Evolutionary conservation across 2,797 vertebrate genomes (phyloP).

Genomic region (Hemitrygon akajei): DNA sequence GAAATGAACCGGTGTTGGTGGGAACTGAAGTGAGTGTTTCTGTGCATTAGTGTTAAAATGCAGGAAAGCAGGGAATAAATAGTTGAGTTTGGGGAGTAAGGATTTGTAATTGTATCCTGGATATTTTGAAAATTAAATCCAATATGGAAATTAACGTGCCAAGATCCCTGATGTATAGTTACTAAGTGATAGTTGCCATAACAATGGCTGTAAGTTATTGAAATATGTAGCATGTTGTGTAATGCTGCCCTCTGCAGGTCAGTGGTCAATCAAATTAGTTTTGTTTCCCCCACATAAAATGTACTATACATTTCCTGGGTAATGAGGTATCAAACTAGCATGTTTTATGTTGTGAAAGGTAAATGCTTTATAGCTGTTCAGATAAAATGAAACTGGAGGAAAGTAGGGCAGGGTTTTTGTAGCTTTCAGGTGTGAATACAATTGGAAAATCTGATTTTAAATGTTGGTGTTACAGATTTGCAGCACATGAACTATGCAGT

Average conservation of each 20-base stretch:
- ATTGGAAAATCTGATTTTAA: no score
- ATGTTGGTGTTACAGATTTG: background rate
- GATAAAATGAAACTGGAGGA: background rate
- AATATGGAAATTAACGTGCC: background rate
- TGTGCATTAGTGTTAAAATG: background rate
- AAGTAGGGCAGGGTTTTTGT: background rate
- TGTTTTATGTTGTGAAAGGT: background rate
- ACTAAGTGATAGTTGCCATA: background rate
- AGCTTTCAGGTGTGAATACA: no score
- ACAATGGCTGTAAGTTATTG: background rate
- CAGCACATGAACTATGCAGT: background rate
- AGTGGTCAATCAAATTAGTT: background rate
- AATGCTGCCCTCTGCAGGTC: background rate
- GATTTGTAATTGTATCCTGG: background rate
- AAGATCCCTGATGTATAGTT: background rate
- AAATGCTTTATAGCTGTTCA: background rate
- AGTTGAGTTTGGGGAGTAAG: background rate
- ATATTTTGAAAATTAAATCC: background rate
- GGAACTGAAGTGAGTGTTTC: background rate
- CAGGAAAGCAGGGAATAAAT: background rate
- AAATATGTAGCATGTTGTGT: background rate
- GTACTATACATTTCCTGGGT: no score
- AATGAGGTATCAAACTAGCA: no score
- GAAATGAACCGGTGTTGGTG: background rate
- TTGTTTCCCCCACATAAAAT: background rate